Percentiles rank a stretch among this genome's conserved stretches.
Conservation (phyloP, 2,797 vertebrate species). For the Hyperoplus immaculatus region DNA sequence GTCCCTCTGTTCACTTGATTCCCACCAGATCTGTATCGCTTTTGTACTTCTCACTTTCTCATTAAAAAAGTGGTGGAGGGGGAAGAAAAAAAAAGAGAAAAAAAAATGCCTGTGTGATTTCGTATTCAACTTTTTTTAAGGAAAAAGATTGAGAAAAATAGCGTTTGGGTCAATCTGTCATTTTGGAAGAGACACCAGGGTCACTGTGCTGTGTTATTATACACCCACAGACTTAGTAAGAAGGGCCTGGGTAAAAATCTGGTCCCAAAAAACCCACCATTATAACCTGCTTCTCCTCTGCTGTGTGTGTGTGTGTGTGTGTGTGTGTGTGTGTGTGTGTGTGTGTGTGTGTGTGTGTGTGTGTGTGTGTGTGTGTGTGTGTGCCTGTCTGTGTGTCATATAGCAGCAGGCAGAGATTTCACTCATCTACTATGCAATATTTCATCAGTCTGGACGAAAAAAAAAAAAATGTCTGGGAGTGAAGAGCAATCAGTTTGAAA, state of each 20-base stretch:
- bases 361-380: too few species aligned
- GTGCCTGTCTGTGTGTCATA: too few species aligned
- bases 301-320: constrained; percentile 41
- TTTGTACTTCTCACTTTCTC: constrained; percentile 65
- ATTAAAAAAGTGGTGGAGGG: constrained; percentile 39
- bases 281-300: constrained; percentile 74
- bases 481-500: constrained; percentile 68
- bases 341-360: too few species aligned
- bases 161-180: constrained; percentile 75
- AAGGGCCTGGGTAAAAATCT: constrained; percentile 27
- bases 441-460: constrained; percentile 67
- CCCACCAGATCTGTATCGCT: constrained; percentile 47
- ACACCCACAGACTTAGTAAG: constrained; percentile 63
- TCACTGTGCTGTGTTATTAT: constrained; percentile 74
- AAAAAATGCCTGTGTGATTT: constrained; percentile 52
- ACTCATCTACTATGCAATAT: constrained; percentile 79
- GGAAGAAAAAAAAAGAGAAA: background rate
- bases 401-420: constrained; percentile 68
- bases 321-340: too few species aligned
- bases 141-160: constrained; percentile 53
- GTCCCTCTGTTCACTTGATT: constrained; percentile 36
- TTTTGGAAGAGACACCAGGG: constrained; percentile 65
- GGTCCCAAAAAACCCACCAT: constrained; percentile 46
- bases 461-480: constrained; percentile 33
- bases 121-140: constrained; percentile 17